Conservation (phyloP, 2,113 vertebrate species). For the Phalacrocorax brasilianus region DNA sequence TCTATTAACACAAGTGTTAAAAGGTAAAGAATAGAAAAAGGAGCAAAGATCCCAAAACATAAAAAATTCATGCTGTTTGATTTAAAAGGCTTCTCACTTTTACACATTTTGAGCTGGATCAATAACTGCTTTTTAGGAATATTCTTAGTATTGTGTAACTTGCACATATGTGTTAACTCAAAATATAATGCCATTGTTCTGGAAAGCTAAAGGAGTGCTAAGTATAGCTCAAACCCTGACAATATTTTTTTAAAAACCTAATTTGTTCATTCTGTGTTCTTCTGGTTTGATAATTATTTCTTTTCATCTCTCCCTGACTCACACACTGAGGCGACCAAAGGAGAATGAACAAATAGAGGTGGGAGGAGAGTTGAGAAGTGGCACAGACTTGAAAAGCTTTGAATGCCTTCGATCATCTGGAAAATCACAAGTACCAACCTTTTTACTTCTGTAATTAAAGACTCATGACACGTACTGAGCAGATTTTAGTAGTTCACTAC, state of each 20-base stretch:
- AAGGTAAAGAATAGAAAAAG: not conserved
- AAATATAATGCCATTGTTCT: not conserved
- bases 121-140: conserved; percentile 47
- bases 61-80: not conserved
- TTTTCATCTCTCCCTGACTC: conserved; percentile 64
- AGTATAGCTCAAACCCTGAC: conserved; percentile 36
- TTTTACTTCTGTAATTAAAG: conserved; percentile 45
- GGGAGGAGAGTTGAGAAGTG: conserved; percentile 31
- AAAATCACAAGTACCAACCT: conserved; percentile 58
- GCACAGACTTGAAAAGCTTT: conserved; percentile 52
- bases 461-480: not conserved
- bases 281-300: conserved; percentile 62
- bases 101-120: not conserved
- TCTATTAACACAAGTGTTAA: not conserved
- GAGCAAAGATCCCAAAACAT: not conserved
- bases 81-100: not conserved
- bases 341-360: conserved; percentile 58
- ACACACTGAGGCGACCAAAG: conserved; percentile 32
- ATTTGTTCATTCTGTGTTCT: conserved; percentile 25
- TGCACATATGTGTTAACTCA: not conserved
- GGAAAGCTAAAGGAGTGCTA: not conserved
- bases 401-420: conserved; percentile 61
- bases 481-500: not conserved
- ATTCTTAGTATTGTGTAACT: not conserved
- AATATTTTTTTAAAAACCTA: conserved; percentile 19